Evolutionary conservation across 2,797 vertebrate species (phyloP).

Genomic region (Tokudaia tokunoshimensis): DNA sequence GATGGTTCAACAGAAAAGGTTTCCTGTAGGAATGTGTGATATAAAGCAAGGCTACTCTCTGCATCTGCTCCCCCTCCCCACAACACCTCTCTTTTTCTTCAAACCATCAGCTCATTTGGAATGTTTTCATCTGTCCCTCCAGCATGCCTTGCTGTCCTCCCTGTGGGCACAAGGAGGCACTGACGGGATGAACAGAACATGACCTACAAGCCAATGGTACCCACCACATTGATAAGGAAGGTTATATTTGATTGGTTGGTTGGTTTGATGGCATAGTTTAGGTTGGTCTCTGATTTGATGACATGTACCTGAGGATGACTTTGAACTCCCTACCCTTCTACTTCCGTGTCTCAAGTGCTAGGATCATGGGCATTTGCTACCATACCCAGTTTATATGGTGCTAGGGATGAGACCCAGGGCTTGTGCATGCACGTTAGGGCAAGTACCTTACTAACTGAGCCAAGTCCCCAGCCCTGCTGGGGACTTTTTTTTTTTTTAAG

Average conservation of each 20-base stretch:
- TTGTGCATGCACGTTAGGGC: not conserved
- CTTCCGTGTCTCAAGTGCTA: not conserved
- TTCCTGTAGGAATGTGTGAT: rapidly evolving
- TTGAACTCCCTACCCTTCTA: not conserved
- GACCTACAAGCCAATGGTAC: too few species aligned
- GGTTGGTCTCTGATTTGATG: not conserved
- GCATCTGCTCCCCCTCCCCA: not conserved
- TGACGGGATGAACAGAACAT: not conserved
- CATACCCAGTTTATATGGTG: too few species aligned
- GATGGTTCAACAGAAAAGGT: not conserved
- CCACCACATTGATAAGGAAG: not conserved
- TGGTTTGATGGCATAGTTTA: not conserved
- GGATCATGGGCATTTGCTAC: not conserved
- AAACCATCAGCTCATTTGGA: not conserved
- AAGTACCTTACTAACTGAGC: not conserved
- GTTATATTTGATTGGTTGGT: not conserved
- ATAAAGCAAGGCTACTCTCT: rapidly evolving
- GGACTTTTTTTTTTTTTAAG: too few species aligned
- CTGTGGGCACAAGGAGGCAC: not conserved
- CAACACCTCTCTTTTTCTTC: not conserved
- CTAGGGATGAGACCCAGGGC: not conserved
- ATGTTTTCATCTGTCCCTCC: not conserved
- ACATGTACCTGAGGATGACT: not conserved
- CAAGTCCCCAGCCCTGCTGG: too few species aligned
- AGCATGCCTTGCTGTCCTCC: not conserved